Percentiles rank a stretch among this genome's conserved stretches.
phyloP scores from a whole-genome alignment of 2,888 invertebrate species.

The Thereva unica region DNA sequence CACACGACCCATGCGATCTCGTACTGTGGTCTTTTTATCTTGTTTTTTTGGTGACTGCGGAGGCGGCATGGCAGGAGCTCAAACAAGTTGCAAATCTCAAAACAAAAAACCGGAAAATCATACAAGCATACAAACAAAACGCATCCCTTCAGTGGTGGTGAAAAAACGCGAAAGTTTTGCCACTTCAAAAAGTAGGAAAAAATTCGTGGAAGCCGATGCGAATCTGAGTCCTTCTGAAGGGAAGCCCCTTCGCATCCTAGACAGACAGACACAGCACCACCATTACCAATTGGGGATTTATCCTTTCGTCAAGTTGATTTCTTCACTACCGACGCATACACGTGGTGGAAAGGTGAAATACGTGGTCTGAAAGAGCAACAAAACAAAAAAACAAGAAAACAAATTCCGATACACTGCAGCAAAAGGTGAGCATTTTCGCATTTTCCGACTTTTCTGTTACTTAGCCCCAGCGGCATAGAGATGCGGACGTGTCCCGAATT shows the following conservation, averaged over 20 bases:
- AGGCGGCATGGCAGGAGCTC: conserved; percentile 33
- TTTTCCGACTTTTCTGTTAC: conserved; percentile 39
- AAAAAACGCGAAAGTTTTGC: conserved; percentile 36
- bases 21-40: not conserved
- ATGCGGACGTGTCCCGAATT: conserved; percentile 39
- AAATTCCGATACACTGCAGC: conserved; percentile 37
- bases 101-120: conserved; percentile 41
- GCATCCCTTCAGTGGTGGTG: conserved; percentile 20
- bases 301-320: conserved; percentile 39
- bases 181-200: conserved; percentile 37
- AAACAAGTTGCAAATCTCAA: conserved; percentile 42
- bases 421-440: conserved; percentile 38
- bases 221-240: conserved; percentile 32
- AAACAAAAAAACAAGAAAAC: conserved; percentile 5
- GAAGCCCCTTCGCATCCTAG: conserved; percentile 16
- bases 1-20: conserved; percentile 31
- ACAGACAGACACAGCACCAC: conserved; percentile 23
- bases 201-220: conserved; percentile 35
- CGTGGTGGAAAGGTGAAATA: conserved; percentile 29
- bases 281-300: conserved; percentile 36
- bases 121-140: conserved; percentile 24
- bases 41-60: conserved; percentile 31
- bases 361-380: conserved; percentile 31
- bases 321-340: conserved; percentile 30
- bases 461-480: conserved; percentile 38